Evolutionary conservation across 2,888 invertebrate species (phyloP).

Genomic region (Drosophila paramelanica): DNA sequence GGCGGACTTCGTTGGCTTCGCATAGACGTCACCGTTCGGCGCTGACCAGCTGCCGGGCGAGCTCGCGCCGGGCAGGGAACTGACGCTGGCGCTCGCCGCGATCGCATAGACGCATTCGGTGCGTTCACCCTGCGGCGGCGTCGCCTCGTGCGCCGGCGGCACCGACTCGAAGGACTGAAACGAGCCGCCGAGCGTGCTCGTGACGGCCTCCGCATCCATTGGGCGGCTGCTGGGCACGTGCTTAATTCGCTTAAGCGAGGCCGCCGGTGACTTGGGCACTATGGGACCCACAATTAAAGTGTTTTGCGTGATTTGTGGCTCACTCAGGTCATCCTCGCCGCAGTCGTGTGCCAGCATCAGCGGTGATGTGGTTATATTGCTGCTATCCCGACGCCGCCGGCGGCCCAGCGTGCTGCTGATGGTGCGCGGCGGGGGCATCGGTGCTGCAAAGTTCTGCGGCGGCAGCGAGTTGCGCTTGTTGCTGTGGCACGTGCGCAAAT

Average conservation of each 20-base stretch:
- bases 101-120: constrained; percentile 82
- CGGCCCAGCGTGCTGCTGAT: constrained; percentile 89
- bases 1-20: constrained; percentile 74
- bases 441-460: constrained; percentile 86
- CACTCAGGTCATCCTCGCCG: constrained; percentile 83
- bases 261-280: constrained; percentile 84
- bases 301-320: constrained; percentile 86
- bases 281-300: constrained; percentile 87
- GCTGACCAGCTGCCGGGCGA: constrained; percentile 57
- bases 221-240: neutral
- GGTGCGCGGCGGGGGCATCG: constrained; percentile 91
- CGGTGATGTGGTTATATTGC: constrained; percentile 85
- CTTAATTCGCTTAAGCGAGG: constrained; percentile 58
- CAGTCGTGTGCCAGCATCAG: constrained; percentile 86
- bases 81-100: constrained; percentile 62
- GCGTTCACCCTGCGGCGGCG: constrained; percentile 78
- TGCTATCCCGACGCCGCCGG: constrained; percentile 85
- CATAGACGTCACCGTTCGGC: constrained; percentile 76
- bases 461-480: constrained; percentile 85
- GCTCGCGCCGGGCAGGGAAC: constrained; percentile 28
- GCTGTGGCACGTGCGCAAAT: constrained; percentile 34
- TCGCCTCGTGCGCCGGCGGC: constrained; percentile 67
- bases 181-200: constrained; percentile 59
- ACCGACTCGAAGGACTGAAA: constrained; percentile 73
- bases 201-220: constrained; percentile 1